Percentiles rank a stretch among this genome's conserved stretches.
These are phyloP conservation scores for Anguilla pacifica DNA, from an alignment of 2,797 vertebrate species.

Conservation along the genomic window DNA sequence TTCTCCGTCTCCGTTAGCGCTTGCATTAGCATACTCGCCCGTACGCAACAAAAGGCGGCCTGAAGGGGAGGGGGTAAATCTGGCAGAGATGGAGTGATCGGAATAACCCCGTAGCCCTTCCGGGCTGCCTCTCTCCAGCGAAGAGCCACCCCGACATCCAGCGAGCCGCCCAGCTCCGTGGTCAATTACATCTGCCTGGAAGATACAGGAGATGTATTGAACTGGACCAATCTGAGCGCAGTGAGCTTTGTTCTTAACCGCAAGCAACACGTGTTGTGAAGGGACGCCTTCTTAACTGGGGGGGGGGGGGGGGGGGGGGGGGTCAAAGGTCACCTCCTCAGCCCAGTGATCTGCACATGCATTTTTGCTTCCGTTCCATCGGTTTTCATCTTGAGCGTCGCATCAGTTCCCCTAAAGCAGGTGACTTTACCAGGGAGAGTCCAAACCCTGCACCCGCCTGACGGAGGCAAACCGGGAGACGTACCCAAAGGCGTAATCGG, in stretches of 20 bases:
- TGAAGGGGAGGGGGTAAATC: neutral
- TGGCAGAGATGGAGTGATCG: conserved; percentile 28
- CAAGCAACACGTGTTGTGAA: neutral
- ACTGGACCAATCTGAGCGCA: neutral
- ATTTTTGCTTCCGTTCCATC: neutral
- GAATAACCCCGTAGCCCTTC: conserved; percentile 23
- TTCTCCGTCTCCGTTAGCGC: conserved; percentile 24
- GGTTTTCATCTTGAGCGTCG: neutral
- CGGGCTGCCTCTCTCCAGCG: neutral
- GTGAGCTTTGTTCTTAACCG: neutral
- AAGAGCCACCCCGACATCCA: conserved; percentile 6
- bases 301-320: neutral
- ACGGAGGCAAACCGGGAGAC: neutral
- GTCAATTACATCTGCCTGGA: neutral
- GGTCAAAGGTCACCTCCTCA: neutral
- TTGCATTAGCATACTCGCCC: conserved; percentile 32
- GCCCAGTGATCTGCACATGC: neutral
- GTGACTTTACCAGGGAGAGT: neutral
- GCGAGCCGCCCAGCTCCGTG: neutral
- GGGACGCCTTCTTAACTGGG: neutral
- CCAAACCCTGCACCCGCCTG: neutral
- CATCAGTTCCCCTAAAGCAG: conserved; percentile 2
- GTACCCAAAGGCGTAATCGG: neutral
- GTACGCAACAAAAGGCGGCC: conserved; percentile 25
- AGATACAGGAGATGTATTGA: neutral